phyloP scores from a whole-genome alignment of 2,888 invertebrate genomes.

The Acleris cristana region DNA sequence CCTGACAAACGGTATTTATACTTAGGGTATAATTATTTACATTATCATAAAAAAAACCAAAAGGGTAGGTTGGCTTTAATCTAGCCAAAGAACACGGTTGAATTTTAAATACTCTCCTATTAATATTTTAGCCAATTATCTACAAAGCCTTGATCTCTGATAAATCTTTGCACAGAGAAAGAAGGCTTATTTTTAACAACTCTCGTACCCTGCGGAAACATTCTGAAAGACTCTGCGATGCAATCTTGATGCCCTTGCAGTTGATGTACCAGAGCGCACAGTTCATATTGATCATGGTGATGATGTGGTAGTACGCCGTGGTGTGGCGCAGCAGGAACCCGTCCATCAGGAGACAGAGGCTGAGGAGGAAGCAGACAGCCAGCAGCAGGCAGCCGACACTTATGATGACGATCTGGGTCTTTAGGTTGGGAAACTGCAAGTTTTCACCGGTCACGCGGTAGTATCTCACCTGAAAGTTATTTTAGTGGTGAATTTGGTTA shows the following conservation, averaged over 20 bases:
- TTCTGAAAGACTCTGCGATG: slow-evolving; percentile 81
- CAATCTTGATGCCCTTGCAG: slow-evolving; percentile 86
- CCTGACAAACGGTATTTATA: slow-evolving; percentile 61
- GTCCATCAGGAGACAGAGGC: slow-evolving; percentile 84
- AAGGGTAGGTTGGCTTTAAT: too few relatives aligned
- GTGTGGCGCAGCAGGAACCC: slow-evolving; percentile 87
- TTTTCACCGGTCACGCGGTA: slow-evolving; percentile 84
- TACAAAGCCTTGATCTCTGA: too few relatives aligned
- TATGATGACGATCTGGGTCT: slow-evolving; percentile 84
- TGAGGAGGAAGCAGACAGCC: slow-evolving; percentile 84
- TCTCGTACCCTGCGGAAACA: slow-evolving; percentile 76
- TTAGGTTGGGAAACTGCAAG: slow-evolving; percentile 85
- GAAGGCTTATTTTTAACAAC: too few relatives aligned
- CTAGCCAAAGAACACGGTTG: too few relatives aligned
- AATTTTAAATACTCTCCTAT: too few relatives aligned
- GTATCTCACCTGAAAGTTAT: slow-evolving; percentile 72
- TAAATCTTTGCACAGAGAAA: too few relatives aligned
- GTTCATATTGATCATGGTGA: slow-evolving; percentile 89
- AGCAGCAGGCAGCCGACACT: slow-evolving; percentile 85
- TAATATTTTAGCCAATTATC: too few relatives aligned
- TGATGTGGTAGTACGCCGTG: slow-evolving; percentile 85
- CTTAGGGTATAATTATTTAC: too few relatives aligned
- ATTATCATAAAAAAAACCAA: too few relatives aligned
- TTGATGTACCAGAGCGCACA: slow-evolving; percentile 89
- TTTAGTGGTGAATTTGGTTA: neutral